Conservation (phyloP, 2,797 vertebrate genomes). For the Gymnothorax reevesii region DNA sequence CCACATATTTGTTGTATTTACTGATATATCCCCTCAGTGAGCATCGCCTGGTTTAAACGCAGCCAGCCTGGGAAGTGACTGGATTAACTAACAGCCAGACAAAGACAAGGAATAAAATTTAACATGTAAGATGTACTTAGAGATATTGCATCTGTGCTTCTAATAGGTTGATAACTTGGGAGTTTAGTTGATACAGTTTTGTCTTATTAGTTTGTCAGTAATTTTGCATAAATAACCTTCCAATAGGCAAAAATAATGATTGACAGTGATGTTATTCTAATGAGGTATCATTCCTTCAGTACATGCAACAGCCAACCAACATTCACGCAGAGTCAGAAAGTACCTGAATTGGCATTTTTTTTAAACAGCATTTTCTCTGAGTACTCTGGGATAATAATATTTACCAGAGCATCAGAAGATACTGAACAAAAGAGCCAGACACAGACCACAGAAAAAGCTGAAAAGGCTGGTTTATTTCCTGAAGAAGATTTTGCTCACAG, state of each 20-base stretch:
- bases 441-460: no score
- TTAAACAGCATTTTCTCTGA: neutral
- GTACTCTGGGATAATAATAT: neutral
- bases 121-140: neutral
- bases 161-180: neutral
- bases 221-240: neutral
- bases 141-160: neutral
- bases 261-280: neutral
- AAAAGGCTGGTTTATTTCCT: no score
- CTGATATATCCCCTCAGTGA: neutral
- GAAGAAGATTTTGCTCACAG: no score
- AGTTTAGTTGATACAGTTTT: neutral
- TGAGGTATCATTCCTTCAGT: neutral
- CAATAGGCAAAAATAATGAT: neutral
- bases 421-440: no score
- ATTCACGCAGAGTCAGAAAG: no score
- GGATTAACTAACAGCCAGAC: neutral
- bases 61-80: neutral
- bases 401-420: neutral
- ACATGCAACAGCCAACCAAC: neutral
- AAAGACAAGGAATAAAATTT: neutral
- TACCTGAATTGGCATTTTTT: neutral
- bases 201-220: neutral
- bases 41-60: neutral
- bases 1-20: neutral